phyloP scores from a whole-genome alignment of 2,888 invertebrate genomes.

The Phengaris arion region DNA sequence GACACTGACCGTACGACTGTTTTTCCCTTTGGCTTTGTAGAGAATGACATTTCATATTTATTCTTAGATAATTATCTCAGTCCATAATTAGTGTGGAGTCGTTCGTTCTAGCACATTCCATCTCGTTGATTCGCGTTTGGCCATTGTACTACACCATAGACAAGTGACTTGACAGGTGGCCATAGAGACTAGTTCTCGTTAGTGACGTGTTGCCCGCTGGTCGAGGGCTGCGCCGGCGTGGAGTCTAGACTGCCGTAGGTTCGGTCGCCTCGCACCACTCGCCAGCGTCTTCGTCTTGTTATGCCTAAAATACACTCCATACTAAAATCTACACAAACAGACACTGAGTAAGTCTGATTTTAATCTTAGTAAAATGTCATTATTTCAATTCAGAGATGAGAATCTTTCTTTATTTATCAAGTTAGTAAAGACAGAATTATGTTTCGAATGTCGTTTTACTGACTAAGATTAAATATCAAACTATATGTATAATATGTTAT shows the following conservation, averaged over 20 bases:
- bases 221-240: conserved; percentile 58
- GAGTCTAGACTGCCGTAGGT: conserved; percentile 83
- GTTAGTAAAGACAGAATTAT: no score
- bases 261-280: conserved; percentile 67
- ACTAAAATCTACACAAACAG: conserved; percentile 14
- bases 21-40: no score
- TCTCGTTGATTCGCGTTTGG: neutral
- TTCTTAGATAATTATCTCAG: no score
- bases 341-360: neutral
- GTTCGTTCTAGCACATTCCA: no score
- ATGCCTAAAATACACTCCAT: conserved; percentile 58
- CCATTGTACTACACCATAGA: neutral
- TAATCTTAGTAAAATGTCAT: neutral
- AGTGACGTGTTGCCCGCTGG: conserved; percentile 64
- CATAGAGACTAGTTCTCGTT: conserved; percentile 57
- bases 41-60: no score
- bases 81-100: no score
- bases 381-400: no score
- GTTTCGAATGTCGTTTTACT: no score
- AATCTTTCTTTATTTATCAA: no score
- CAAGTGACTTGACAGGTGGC: conserved; percentile 22
- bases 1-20: no score
- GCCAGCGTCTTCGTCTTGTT: conserved; percentile 72
- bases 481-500: no score
- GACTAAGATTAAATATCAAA: no score